Evolutionary conservation across 2,797 vertebrate species (phyloP), one percentile per base, ranked within the genome.

Genomic region (Setipinna tenuifilis): DNA sequence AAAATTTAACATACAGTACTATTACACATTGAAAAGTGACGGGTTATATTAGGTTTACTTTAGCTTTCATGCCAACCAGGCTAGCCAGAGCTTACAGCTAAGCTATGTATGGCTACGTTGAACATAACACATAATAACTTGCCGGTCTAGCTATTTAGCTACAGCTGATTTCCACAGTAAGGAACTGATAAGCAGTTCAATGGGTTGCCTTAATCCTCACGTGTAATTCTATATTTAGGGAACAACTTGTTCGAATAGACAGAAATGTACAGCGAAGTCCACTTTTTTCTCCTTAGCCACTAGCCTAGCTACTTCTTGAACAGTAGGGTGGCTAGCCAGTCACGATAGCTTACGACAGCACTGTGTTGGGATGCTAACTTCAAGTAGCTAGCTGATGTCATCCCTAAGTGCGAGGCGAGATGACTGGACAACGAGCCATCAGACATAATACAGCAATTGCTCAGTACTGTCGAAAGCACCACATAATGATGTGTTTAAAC

Each of bases 311-410:
- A 17, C 28, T 7, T 75, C 28, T 71, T 71, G 25, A 17, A 35
- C 28, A 75, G 16, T 31, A 75, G 28, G 71, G 71, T 41, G 35
- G 65, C 4, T 41, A 78, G 71, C 31, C 16, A 17, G 61, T n/a
- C 10, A 62, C 23, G 61, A 11, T 62, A n/a, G 21, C 19, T 62
- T 62, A 23, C 7, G 28, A 31, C 28, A 71, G 65, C n/a, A 23
- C 9, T 4, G 61, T 23, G 1, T 41, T 19, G 3, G 28, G 68
- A 35, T 75, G 71, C 71, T 78, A 78, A 78, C 35, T 2, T 44
- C 19, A 31, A 35, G 31, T 19, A 78, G 71, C 71, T 78, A 78
- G 71, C 71, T 78, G 71, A 78, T 78, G 71, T 78, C 71, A 78
- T 44, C 71, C 19, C 4, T 35, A 21, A 75, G 68, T 78, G 61